phyloP scores from a whole-genome alignment of 1,140 invertebrate genomes.

The Pseudobourletiella spinata region DNA sequence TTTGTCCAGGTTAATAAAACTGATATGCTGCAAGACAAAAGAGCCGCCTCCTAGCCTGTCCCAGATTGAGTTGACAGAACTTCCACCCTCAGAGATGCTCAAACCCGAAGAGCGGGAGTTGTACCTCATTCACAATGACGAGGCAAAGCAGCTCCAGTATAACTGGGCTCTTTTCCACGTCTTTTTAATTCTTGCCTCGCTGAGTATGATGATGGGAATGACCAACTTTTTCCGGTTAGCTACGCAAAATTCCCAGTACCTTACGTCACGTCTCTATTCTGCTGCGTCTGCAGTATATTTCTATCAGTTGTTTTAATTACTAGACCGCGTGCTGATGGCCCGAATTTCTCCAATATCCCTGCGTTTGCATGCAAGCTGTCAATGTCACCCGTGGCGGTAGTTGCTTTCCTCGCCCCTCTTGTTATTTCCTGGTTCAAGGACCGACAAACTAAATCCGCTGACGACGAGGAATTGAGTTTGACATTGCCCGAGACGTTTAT shows the following conservation, averaged over 20 bases:
- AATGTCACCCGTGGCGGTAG: neutral
- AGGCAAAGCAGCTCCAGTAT: conserved; percentile 3
- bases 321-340: neutral
- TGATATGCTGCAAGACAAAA: no score
- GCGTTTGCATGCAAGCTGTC: neutral
- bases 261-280: neutral
- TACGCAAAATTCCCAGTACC: neutral
- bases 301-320: no score
- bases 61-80: no score
- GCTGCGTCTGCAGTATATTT: neutral
- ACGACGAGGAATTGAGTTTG: no score
- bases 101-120: neutral
- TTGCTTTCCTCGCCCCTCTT: neutral
- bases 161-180: conserved; percentile 17
- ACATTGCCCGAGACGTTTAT: no score
- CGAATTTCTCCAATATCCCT: neutral
- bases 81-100: no score
- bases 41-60: no score
- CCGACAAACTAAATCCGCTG: no score
- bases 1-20: no score
- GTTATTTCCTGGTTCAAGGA: neutral
- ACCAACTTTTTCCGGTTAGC: conserved; percentile 17
- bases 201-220: conserved; percentile 16
- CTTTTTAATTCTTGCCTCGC: conserved; percentile 3
- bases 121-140: conserved; percentile 17